These are phyloP conservation scores for Istiophorus platypterus DNA, from an alignment of 2,113 vertebrate genomes.

Conservation along the genomic window DNA sequence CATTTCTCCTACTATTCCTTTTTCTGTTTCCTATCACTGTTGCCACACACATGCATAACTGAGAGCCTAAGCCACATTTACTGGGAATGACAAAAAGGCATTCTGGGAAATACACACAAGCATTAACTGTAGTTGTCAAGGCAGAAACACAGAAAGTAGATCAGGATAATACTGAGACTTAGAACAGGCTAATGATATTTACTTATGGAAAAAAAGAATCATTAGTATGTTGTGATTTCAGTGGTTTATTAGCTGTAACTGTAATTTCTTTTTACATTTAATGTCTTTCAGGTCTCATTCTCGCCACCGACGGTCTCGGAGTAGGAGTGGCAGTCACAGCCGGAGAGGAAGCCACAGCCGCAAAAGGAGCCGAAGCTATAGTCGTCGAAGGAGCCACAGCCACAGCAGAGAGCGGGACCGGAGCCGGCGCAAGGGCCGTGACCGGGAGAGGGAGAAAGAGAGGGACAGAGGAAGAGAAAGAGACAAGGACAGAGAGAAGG, in stretches of 20 bases:
- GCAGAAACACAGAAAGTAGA: not conserved
- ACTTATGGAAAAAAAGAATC: not conserved
- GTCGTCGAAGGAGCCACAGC: conserved; percentile 81
- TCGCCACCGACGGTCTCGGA: conserved; percentile 87
- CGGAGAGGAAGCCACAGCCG: conserved; percentile 83
- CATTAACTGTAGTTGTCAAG: not conserved
- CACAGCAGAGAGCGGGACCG: conserved; percentile 86
- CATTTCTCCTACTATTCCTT: not conserved
- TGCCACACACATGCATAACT: conserved; percentile 11
- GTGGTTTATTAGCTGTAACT: not conserved
- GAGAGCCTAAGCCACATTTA: conserved; percentile 23
- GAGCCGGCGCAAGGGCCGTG: conserved; percentile 86
- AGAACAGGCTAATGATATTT: not conserved
- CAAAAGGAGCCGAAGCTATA: conserved; percentile 85
- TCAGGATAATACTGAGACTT: not conserved
- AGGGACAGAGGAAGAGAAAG: conserved; percentile 69
- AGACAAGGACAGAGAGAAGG: conserved; percentile 74
- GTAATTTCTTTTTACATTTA: not conserved
- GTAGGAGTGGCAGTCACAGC: conserved; percentile 84
- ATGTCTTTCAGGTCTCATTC: conserved; percentile 86
- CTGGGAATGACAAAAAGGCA: conserved; percentile 1
- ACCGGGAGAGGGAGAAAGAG: conserved; percentile 88
- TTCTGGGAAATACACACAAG: conserved; percentile 33
- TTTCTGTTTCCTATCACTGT: conserved; percentile 18
- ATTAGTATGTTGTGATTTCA: not conserved